These are phyloP conservation scores for Eupeodes corollae DNA, from an alignment of 1,140 invertebrate species.

Conservation along the genomic window DNA sequence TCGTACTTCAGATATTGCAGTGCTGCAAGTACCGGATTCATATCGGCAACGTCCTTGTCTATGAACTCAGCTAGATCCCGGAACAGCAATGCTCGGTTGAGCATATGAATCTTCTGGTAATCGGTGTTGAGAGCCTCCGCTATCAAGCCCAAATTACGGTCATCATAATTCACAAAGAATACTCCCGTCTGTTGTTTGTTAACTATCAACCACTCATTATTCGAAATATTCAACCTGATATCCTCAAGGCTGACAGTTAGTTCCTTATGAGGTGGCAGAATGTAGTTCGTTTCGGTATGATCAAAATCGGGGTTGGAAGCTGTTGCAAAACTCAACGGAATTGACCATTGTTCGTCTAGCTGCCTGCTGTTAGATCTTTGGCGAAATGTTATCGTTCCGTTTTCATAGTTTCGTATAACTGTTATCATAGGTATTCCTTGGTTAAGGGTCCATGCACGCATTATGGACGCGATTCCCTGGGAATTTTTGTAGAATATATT, in stretches of 20 bases:
- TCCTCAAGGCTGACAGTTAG: conserved; percentile 16
- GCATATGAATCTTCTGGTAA: conserved; percentile 40
- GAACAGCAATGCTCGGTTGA: conserved; percentile 51
- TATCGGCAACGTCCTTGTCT: conserved; percentile 24
- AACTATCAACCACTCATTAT: conserved; percentile 44
- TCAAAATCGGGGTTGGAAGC: conserved; percentile 35
- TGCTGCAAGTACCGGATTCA: conserved; percentile 31
- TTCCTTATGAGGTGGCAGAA: conserved; percentile 21
- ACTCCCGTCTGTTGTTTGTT: conserved; percentile 52
- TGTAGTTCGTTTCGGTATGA: conserved; percentile 34
- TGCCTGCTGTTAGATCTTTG: conserved; percentile 36
- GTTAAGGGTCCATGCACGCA: conserved; percentile 44
- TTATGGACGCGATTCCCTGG: conserved; percentile 29
- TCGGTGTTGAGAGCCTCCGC: conserved; percentile 37
- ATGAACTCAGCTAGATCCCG: conserved; percentile 41
- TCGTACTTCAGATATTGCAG: conserved; percentile 49
- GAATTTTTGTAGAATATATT: conserved; percentile 16
- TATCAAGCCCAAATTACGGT: conserved; percentile 40
- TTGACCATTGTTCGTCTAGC: conserved; percentile 37
- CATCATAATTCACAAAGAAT: conserved; percentile 54
- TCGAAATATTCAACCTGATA: conserved; percentile 17
- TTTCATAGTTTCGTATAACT: conserved; percentile 39
- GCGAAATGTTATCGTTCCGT: conserved; percentile 28
- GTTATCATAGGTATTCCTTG: conserved; percentile 41
- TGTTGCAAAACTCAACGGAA: conserved; percentile 46